Evolutionary conservation across 2,113 vertebrate species (phyloP).

Genomic region (Neoarius graeffei): DNA sequence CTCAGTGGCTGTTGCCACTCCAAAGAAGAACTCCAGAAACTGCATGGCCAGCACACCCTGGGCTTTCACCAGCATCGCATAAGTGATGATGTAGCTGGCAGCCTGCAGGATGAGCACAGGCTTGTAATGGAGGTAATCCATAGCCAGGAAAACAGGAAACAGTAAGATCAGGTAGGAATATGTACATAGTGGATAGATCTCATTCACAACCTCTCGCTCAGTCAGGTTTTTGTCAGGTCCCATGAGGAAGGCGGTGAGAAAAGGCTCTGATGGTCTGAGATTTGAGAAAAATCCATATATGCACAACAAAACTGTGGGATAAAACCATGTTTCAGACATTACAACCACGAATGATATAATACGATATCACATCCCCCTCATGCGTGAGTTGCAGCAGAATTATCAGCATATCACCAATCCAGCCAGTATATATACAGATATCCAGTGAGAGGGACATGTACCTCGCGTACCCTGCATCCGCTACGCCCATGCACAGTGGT

Average conservation of each 20-base stretch:
- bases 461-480: too few species aligned
- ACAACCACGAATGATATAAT: accelerated
- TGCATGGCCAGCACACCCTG: slow-evolving; percentile 80
- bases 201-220: slow-evolving; percentile 83
- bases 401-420: accelerated
- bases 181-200: slow-evolving; percentile 93
- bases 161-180: slow-evolving; percentile 90
- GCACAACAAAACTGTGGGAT: slow-evolving; percentile 81
- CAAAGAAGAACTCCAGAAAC: slow-evolving; percentile 89
- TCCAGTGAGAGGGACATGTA: too few species aligned
- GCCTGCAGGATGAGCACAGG: slow-evolving; percentile 90
- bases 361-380: slow-evolving; percentile 48
- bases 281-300: slow-evolving; percentile 87
- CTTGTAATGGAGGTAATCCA: slow-evolving; percentile 92
- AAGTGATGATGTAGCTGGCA: slow-evolving; percentile 84
- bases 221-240: slow-evolving; percentile 84
- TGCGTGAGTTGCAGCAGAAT: accelerated
- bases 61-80: slow-evolving; percentile 82
- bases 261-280: slow-evolving; percentile 89
- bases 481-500: too few species aligned
- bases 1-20: slow-evolving; percentile 86
- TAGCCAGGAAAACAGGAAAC: slow-evolving; percentile 90
- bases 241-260: slow-evolving; percentile 86
- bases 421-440: accelerated
- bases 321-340: slow-evolving; percentile 66